Base-by-base conservation (phyloP, 2,888 invertebrate species). In the Griposia aprilina region DNA sequence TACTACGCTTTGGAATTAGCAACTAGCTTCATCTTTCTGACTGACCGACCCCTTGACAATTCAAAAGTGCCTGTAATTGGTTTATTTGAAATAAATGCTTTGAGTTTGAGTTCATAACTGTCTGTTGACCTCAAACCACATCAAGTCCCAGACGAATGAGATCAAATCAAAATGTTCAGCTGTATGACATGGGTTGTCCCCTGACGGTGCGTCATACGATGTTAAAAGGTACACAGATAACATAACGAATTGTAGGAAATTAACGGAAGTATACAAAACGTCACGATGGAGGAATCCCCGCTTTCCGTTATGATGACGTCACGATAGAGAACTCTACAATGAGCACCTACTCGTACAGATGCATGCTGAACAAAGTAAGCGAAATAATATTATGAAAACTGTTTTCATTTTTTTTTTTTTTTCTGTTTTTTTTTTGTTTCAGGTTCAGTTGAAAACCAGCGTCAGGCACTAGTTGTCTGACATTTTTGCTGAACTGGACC, bases 261-360 rank as follows among this genome's bases (percentile, higher is more conserved):
- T 57, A 36, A 71, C 41, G 7, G 57, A 66, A 17, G 23, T 23
- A 52, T 36, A n/a, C n/a, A 15, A 2, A 5, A n/a, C 63, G 45
- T 79, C 62, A 52, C 13, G 1, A 7, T 15, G 13, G 5, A 68
- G 63, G 63, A 82, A 78, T 69, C 68, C 80, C 71, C 50, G 36
- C n/a, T 17, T 41, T 55, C 45, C 17, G 52, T 50, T 59, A 17
- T 45, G n/a, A 15, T 74, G 60, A 69, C 73, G 73, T 80, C 60
- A 70, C 23, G n/a, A 20, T 36, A 15, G 4, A 52, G 10, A 76
- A 45, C 17, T 26, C 17, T 41, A 11, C 11, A 30, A 13, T 36
- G 36, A 20, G 8, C 15, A 30, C 52, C 15, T n/a, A 13, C 8
- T n/a, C 2, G 6, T 10, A 75, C 8, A 57, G 13, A 13, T 30